Evolutionary conservation across 2,113 vertebrate genomes (phyloP).

Genomic region (Strix uralensis): DNA sequence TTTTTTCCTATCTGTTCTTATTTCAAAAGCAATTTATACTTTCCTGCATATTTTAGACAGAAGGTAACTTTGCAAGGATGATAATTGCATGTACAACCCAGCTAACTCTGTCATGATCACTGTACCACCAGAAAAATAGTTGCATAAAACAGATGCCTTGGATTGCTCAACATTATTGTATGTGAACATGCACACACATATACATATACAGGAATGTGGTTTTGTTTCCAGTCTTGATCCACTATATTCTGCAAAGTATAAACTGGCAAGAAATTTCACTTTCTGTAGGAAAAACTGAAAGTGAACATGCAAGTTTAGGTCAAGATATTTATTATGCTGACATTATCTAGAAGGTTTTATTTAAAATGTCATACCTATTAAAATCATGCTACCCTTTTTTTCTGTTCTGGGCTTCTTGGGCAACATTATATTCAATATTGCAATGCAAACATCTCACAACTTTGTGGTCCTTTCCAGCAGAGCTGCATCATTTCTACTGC

Average conservation of each 20-base stretch:
- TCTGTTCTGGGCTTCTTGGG: background rate
- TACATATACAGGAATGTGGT: fast-evolving
- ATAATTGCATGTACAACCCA: background rate
- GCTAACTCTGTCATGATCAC: background rate
- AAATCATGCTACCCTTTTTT: background rate
- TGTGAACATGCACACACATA: fast-evolving
- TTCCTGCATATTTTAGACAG: background rate
- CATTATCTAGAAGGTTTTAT: background rate
- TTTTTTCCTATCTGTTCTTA: background rate
- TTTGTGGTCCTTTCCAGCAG: background rate
- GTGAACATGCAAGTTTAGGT: background rate
- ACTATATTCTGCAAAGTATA: background rate
- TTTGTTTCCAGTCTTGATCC: background rate
- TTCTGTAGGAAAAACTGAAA: background rate
- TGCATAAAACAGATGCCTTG: background rate
- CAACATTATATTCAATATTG: background rate
- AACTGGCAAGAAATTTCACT: background rate
- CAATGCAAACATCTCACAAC: background rate
- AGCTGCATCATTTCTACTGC: background rate
- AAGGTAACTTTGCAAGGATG: background rate
- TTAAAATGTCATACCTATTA: background rate
- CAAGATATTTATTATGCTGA: background rate
- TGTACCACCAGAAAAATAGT: background rate
- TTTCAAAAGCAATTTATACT: background rate
- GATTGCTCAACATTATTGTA: background rate